phyloP scores from a whole-genome alignment of 2,888 invertebrate genomes.

The Dasypogon diadema region DNA sequence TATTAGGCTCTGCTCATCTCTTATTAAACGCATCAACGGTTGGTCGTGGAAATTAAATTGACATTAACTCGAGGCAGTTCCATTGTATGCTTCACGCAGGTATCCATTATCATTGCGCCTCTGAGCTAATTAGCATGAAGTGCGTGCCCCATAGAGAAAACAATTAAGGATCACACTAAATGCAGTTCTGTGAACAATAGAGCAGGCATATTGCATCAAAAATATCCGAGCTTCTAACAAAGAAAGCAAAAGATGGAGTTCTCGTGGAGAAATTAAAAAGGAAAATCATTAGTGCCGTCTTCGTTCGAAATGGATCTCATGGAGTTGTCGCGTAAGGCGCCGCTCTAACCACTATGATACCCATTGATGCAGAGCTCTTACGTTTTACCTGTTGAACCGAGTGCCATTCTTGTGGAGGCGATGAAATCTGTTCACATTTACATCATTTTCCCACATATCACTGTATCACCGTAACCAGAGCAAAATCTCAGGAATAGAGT shows the following conservation, averaged over 20 bases:
- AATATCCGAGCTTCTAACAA: background rate
- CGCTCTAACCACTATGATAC: background rate
- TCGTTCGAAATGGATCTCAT: conserved; percentile 20
- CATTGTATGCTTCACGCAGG: background rate
- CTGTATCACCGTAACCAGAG: conserved; percentile 11
- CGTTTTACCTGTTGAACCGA: conserved; percentile 3
- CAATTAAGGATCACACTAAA: conserved; percentile 5
- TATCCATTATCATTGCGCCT: background rate
- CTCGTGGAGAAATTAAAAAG: background rate
- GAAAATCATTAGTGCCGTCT: background rate
- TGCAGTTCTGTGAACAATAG: background rate
- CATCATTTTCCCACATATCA: conserved; percentile 29
- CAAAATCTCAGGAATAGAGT: conserved; percentile 5
- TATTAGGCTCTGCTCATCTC: too few species aligned
- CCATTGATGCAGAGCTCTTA: background rate
- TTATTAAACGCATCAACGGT: too few species aligned
- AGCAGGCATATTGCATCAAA: background rate
- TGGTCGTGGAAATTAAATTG: conserved; percentile 7
- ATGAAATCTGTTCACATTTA: conserved; percentile 9
- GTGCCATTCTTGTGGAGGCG: background rate
- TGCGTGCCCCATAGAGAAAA: conserved; percentile 6
- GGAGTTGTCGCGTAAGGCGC: background rate
- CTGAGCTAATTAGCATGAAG: conserved; percentile 10
- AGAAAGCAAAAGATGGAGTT: background rate
- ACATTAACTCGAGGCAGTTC: background rate